Base-by-base conservation (phyloP, 2,797 vertebrate species). In the Poeciliopsis gracilis region DNA sequence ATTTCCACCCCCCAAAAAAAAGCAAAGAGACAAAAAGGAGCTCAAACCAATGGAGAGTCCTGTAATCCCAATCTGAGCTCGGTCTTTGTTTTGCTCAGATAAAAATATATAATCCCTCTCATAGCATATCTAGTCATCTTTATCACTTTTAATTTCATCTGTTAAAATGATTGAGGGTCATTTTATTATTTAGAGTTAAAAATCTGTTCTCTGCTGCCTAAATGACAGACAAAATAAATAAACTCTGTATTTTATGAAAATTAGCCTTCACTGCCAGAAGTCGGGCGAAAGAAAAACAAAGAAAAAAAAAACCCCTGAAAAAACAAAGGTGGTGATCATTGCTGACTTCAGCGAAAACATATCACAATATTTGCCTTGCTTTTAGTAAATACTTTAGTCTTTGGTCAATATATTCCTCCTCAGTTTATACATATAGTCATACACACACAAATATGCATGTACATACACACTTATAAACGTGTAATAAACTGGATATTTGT, bases 301-400 rank as follows among this genome's bases (percentile, higher is more conserved):
- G 7, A 2, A 11, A 10, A 23, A 66, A 23, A 38, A 33, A 33
- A 63, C 7, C 2, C 59, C 36, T 5, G 36, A 38, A 38, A 77
- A 84, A 63, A 46, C 77, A 88, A 55, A 86, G 80, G 84, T 51
- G 76, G 87, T 77, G 80, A 91, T 91, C 89, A 84, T 83, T 89
- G 90, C 90, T 91, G 82, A 91, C 88, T 88, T 89, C 77, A 88
- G 87, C 85, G 72, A 92, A 80, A 90, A 94, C 91, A 90, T 86
- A 90, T 90, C 86, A 91, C 93, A 89, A 94, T 85, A 59, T 93
- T 90, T 91, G 89, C 86, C 86, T 93, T 94, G 89, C 89, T 94
- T 94, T 93, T 93, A 93, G 93, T 94, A 95, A 95, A 95, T 95
- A 95, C 93, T 95, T 95, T 95, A 93, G 95, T 96, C 95, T 96